Percentiles rank a stretch among this genome's conserved stretches.
phyloP scores from a whole-genome alignment of 2,113 vertebrate genomes.

The Lepisosteus oculatus region DNA sequence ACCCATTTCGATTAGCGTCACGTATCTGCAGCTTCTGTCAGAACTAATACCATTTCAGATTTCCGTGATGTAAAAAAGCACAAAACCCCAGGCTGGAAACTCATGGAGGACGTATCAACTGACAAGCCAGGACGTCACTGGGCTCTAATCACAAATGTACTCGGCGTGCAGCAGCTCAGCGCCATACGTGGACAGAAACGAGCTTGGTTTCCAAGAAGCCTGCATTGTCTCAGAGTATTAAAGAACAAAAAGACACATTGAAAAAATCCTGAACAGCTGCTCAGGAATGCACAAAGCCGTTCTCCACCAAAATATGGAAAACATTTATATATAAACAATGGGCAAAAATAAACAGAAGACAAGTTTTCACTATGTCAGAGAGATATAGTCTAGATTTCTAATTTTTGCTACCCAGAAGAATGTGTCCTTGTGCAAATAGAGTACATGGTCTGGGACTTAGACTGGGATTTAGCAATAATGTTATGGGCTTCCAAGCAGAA shows the following conservation, averaged over 20 bases:
- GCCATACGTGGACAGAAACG: not conserved
- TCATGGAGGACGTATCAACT: not conserved
- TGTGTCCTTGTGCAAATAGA: too few species aligned
- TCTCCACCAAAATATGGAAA: too few species aligned
- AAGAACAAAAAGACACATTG: not conserved
- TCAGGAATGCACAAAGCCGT: too few species aligned
- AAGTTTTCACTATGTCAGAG: too few species aligned
- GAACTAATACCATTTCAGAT: slow-evolving; percentile 3
- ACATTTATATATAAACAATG: too few species aligned
- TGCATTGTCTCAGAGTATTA: not conserved
- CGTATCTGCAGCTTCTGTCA: slow-evolving; percentile 9
- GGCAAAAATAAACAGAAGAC: too few species aligned
- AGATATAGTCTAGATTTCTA: too few species aligned
- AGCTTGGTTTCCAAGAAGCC: not conserved
- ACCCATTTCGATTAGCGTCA: slow-evolving; percentile 4
- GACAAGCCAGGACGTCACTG: not conserved
- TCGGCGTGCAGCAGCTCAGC: not conserved
- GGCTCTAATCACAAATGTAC: not conserved
- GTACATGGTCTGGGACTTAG: too few species aligned
- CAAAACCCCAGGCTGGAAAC: too few species aligned
- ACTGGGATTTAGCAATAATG: too few species aligned
- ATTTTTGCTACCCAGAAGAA: too few species aligned
- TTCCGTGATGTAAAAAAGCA: not conserved
- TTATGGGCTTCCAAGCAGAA: too few species aligned
- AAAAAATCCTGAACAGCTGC: not conserved